A percentile compares a stretch with the other conserved stretches of the same genome.
These are phyloP conservation scores for Podargus strigoides DNA, from an alignment of 2,797 vertebrate genomes.

Conservation along the genomic window DNA sequence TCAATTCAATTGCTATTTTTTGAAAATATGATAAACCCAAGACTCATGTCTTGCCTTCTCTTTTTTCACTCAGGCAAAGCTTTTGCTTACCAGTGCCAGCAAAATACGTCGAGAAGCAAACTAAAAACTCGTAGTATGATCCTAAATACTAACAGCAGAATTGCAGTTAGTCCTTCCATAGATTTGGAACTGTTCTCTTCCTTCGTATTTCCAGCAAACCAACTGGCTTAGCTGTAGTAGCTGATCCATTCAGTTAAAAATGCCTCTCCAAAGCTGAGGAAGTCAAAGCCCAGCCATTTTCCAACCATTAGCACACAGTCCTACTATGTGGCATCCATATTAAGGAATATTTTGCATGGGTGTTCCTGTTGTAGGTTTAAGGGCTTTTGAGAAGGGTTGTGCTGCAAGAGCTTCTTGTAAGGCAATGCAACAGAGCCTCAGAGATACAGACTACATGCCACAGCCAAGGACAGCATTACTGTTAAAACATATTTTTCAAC, in stretches of 20 bases:
- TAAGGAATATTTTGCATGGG: not conserved
- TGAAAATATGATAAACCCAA: not conserved
- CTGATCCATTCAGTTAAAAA: not conserved
- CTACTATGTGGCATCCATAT: not conserved
- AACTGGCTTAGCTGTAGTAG: not conserved
- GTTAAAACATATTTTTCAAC: not conserved
- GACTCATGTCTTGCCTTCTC: not conserved
- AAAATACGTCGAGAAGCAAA: not conserved
- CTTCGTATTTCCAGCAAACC: not conserved
- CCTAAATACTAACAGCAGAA: not conserved
- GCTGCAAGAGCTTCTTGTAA: not conserved
- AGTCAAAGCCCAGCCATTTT: not conserved
- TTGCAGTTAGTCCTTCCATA: not conserved
- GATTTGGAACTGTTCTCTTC: not conserved
- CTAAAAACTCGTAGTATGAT: not conserved
- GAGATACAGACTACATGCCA: no score
- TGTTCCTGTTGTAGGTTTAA: not conserved
- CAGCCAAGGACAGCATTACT: not conserved
- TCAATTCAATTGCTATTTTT: not conserved
- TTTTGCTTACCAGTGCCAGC: not conserved
- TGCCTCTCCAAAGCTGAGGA: not conserved
- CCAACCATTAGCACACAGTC: not conserved
- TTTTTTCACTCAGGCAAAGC: not conserved
- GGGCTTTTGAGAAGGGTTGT: not conserved
- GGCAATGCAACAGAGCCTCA: no score